Evolutionary conservation across 2,888 invertebrate genomes (phyloP).

Genomic region (Apomyelois bistriatella): DNA sequence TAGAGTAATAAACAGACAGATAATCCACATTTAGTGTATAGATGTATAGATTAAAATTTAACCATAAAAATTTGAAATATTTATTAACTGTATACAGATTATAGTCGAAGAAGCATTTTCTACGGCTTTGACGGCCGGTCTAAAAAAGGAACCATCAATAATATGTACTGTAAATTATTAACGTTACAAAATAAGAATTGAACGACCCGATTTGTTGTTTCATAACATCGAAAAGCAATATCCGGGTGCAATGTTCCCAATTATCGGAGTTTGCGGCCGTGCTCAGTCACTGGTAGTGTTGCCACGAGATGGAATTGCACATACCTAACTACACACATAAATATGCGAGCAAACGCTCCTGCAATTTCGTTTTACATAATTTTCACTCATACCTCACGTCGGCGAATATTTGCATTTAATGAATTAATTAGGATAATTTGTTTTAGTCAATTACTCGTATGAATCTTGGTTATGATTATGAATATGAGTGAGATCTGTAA

Average conservation of each 20-base stretch:
- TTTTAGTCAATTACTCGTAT: neutral
- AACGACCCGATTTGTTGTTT: constrained; percentile 24
- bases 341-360: constrained; percentile 10
- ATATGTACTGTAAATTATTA: neutral
- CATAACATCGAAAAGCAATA: constrained; percentile 23
- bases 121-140: too few relatives aligned
- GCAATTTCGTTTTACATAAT: constrained; percentile 12
- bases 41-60: too few relatives aligned
- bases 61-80: too few relatives aligned
- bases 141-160: too few relatives aligned
- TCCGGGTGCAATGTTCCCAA: constrained; percentile 31
- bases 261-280: constrained; percentile 52
- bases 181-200: neutral
- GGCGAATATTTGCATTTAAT: constrained; percentile 8
- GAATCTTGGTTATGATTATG: neutral
- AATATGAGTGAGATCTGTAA: neutral
- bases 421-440: constrained; percentile 8
- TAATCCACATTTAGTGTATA: too few relatives aligned
- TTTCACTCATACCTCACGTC: constrained; percentile 7
- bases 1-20: too few relatives aligned
- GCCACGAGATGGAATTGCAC: constrained; percentile 44
- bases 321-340: constrained; percentile 15
- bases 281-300: constrained; percentile 37
- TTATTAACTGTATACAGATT: too few relatives aligned
- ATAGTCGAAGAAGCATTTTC: too few relatives aligned